These are phyloP conservation scores for Bubalus kerabau DNA, from an alignment of 2,113 vertebrate genomes.

Conservation along the genomic window DNA sequence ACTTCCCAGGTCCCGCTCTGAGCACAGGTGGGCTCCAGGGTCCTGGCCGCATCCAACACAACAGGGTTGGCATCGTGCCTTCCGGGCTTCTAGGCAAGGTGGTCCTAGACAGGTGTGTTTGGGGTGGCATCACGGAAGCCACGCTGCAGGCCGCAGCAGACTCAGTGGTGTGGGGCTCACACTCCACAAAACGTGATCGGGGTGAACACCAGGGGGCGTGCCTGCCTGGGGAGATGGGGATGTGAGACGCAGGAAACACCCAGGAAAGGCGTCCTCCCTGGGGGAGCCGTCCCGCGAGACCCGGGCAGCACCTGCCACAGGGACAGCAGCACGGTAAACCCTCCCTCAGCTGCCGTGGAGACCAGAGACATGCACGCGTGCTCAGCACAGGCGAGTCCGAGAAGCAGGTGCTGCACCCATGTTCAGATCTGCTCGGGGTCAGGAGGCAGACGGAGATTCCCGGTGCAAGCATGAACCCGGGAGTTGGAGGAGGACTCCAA, in stretches of 20 bases:
- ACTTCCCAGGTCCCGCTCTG: accelerated
- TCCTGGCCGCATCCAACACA: neutral
- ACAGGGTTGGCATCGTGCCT: accelerated
- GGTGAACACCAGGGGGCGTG: accelerated
- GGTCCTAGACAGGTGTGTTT: no score
- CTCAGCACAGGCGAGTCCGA: accelerated
- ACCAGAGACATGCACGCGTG: accelerated
- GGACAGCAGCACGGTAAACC: neutral
- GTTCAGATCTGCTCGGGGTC: accelerated
- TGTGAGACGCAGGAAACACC: accelerated
- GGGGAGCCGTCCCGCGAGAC: accelerated
- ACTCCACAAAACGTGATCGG: neutral
- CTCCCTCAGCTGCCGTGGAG: neutral
- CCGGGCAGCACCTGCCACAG: no score
- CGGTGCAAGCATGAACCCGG: accelerated
- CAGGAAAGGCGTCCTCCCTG: neutral
- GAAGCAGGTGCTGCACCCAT: accelerated
- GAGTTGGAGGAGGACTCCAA: accelerated
- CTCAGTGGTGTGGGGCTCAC: accelerated
- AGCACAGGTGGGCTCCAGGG: neutral
- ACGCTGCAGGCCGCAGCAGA: accelerated
- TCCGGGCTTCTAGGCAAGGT: accelerated
- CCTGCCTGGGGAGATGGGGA: accelerated
- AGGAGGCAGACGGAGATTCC: no score
- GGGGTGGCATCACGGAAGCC: accelerated